Evolutionary conservation across 2,888 invertebrate genomes (phyloP), one percentile per base, ranked within the genome.

Genomic region (Nomada ruficornis): DNA sequence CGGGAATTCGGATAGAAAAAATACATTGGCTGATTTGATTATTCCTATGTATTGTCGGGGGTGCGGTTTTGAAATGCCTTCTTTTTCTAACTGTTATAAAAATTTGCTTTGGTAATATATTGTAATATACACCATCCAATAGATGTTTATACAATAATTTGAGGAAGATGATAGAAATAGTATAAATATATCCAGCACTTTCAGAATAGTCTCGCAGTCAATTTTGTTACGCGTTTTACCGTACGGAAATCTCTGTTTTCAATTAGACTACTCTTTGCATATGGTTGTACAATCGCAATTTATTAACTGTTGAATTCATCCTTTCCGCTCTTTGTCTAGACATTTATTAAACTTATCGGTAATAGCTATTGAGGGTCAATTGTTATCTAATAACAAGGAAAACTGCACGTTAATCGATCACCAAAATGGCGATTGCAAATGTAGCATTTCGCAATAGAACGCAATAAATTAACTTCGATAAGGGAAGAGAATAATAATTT

Each of bases 301-400:
- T 60, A 50, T 77, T 80, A 82, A 71, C 76, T n/a, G 10, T 44
- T 20, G 13, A 26, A 42, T 47, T 71, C 81, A 71, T 82, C 72
- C 57, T 70, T 80, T 80, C 67, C 71, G 71, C 20, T 59, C 76
- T 80, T 80, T 82, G 80, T 72, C 52, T 69, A 11, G 26, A 54
- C 20, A 75, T 81, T 74, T 57, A 36, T 42, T 62, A 57, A 65
- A 42, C 36, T 70, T 70, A 68, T 76, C 70, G n/a, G 60, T 18
- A 44, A 62, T 23, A 29, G 13, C 13, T n/a, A 62, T 36, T 71
- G 42, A 59, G n/a, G 13, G 23, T 0, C 64, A 54, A 55, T 81
- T 60, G 81, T 81, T 80, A 69, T 68, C 63, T 71, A 62, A 36
- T 18, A 62, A 3, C 67, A 59, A 68, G 29, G 11, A 67, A 82